Evolutionary conservation across 2,113 vertebrate genomes (phyloP), one percentile per base, ranked within the genome.

Genomic region (Cyanoramphus novaezelandiae): DNA sequence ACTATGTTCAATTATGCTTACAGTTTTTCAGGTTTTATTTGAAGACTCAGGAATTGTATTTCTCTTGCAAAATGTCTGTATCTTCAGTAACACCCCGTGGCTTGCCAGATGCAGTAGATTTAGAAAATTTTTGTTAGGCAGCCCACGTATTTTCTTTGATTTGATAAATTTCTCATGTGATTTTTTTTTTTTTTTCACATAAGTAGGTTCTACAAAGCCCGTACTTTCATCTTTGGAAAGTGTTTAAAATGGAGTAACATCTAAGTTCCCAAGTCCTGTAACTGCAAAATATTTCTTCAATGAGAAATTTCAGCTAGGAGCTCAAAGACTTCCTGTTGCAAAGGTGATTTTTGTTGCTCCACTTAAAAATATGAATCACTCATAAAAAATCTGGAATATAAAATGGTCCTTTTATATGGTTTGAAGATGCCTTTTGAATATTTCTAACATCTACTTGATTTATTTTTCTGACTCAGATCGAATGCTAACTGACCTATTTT

Each of bases 401-500:
- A 95, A 96, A 28, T 49, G 8, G 16, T 80, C 15, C 17, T 91
- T 85, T 92, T 28, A 78, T 84, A 76, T 44, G 69, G 15, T 68
- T 89, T 94, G 65, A 84, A 49, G 49, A 79, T 57, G 18, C 10
- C n/a, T 85, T 97, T 90, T 92, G 41, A 93, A 83, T 85, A 74
- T 70, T 93, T 85, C 60, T 95, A 64, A 67, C 37, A 80, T 74
- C 19, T 23, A 59, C 25, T 53, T 86, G 75, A 52, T 90, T 82
- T 88, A 31, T 82, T 77, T 93, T 95, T 90, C 65, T 88, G 52
- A 65, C 44, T 88, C 63, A 76, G 49, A 83, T 74, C 27, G 71
- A 72, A 78, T 72, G 35, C 18, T n/a, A 70, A 10, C 47, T 69
- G 35, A 57, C 27, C 17, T 92, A 17, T 80, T 75, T 71, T 68